phyloP scores from a whole-genome alignment of 2,888 invertebrate species.

The Morinoia aosen region DNA sequence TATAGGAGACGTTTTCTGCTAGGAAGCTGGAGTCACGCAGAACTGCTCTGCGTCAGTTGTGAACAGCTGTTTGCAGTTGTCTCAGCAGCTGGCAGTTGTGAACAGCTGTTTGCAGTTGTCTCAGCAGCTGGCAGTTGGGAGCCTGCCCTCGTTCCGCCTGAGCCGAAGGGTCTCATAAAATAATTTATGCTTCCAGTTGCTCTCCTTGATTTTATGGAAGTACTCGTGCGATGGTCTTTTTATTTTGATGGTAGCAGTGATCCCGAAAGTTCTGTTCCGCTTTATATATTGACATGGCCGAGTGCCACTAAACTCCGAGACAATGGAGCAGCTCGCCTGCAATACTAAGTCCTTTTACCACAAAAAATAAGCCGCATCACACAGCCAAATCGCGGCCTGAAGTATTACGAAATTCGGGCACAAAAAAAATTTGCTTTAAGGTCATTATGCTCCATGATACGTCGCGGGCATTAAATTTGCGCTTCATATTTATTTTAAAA shows the following conservation, averaged over 20 bases:
- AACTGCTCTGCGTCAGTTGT: not conserved
- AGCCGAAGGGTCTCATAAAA: not conserved
- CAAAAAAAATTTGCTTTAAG: not conserved
- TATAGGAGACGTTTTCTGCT: not conserved
- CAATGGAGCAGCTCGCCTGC: not conserved
- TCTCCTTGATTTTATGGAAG: slow-evolving; percentile 48
- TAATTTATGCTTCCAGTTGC: slow-evolving; percentile 32
- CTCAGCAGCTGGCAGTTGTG: not conserved
- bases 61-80: not conserved
- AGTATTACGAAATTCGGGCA: not conserved
- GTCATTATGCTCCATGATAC: not conserved
- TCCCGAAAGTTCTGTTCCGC: slow-evolving; percentile 23
- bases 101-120: not conserved
- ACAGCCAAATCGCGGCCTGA: not conserved
- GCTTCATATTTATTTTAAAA: not conserved
- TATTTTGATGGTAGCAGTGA: slow-evolving; percentile 44
- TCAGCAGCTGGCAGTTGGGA: not conserved
- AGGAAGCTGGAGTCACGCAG: not conserved
- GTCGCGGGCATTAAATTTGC: not conserved
- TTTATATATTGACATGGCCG: slow-evolving; percentile 28
- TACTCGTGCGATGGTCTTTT: slow-evolving; percentile 39
- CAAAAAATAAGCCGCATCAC: not conserved
- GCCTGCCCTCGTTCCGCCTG: not conserved
- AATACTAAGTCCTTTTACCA: slow-evolving; percentile 12
- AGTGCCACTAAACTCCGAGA: slow-evolving; percentile 34